These are phyloP conservation scores for Dasyornis broadbenti DNA, from an alignment of 2,113 vertebrate genomes.

Conservation along the genomic window DNA sequence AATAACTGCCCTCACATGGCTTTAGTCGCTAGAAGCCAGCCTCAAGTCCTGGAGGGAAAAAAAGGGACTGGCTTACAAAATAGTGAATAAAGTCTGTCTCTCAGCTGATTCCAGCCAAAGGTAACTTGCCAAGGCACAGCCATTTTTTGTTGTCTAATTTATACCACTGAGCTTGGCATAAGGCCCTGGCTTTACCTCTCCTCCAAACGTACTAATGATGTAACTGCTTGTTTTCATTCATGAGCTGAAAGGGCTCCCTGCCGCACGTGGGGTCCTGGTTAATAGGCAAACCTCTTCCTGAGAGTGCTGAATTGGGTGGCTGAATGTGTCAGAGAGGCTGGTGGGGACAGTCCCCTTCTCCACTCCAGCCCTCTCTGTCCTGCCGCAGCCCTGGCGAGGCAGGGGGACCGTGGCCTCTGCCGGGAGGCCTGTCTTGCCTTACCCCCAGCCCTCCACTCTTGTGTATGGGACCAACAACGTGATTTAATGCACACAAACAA, in stretches of 20 bases:
- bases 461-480: conserved; percentile 65
- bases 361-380: accelerated
- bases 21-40: conserved; percentile 76
- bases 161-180: conserved; percentile 69
- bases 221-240: conserved; percentile 77
- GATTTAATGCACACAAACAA: conserved; percentile 82
- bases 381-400: neutral
- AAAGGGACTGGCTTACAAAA: conserved; percentile 68
- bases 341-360: neutral
- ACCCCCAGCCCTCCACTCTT: conserved; percentile 1
- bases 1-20: conserved; percentile 83
- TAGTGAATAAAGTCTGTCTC: conserved; percentile 77
- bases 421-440: neutral
- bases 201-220: conserved; percentile 75
- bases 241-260: conserved; percentile 62
- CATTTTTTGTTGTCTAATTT: conserved; percentile 77
- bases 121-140: conserved; percentile 69
- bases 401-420: neutral
- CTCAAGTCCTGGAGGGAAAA: conserved; percentile 53
- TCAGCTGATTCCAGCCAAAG: conserved; percentile 78
- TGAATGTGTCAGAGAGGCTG: neutral
- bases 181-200: conserved; percentile 63
- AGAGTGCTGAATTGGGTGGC: neutral
- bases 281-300: conserved; percentile 47
- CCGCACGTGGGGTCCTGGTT: conserved; percentile 60